Base-by-base conservation (phyloP, 2,888 invertebrate genomes). In the Listrodromus nycthemerus region DNA sequence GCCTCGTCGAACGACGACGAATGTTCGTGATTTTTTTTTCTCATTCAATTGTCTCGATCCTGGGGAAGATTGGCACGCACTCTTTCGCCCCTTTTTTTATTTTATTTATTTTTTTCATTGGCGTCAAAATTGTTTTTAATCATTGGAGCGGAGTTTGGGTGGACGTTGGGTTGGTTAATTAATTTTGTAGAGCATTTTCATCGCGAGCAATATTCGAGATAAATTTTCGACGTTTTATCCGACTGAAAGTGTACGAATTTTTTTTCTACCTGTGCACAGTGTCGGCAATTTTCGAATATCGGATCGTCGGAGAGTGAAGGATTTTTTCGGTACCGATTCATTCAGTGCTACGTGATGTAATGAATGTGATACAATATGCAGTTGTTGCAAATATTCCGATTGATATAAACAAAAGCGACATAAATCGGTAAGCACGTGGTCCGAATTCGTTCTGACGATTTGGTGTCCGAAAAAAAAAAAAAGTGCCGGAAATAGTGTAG, bases 21-120 rank as follows among this genome's bases (percentile, higher is more conserved):
- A 52, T 69, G 8, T 61, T 50, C 8, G 37, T 6, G 66, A 21
- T 10, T 30, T 41, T 78, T 67, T 27, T 66, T 77, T 41, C 61
- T 69, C 13, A 55, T 13, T 10, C 21, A 21, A 4, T 55, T 0
- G 24, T 55, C 21, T 21, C 10, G 21, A 55, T 24, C 10, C 21
- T 55, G 37, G 37, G 55, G 37, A 24, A 55, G 33, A 52, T 52
- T 55, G 27, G 10, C 5, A 1, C 16, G 33, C 3, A 48, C 2
- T 21, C 8, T 2, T 7, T 19, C 21, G 8, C 8, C 21, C 10
- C 10, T 21, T 52, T 21, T 10, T 52, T 8, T 52, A 0, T 6
- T 21, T 21, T 52, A 21, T 52, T 52, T 21, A 21, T n/a, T 52
- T 52, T 8, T 52, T 19, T 52, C 21, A 10, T 52, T 52, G 8